Percentiles rank a stretch among this genome's conserved stretches.
Conservation (phyloP, 1,140 invertebrate genomes). For the Halictus rubicundus region DNA sequence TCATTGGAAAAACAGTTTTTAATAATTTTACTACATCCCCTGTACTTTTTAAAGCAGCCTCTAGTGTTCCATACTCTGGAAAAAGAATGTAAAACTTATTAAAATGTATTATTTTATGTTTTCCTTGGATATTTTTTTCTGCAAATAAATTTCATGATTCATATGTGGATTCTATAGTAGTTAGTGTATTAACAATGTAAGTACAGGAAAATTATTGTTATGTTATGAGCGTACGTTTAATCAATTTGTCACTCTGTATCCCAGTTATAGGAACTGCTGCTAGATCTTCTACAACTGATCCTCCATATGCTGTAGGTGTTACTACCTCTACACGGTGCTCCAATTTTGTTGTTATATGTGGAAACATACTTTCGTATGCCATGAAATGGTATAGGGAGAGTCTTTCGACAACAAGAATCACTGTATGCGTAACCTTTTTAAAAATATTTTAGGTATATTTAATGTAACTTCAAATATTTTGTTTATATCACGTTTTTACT, state of each 20-base stretch:
- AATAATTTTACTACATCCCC: constrained; percentile 86
- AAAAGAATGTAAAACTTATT: constrained; percentile 26
- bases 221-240: constrained; percentile 68
- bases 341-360: constrained; percentile 82
- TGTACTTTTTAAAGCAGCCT: constrained; percentile 84
- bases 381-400: constrained; percentile 87
- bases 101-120: not conserved
- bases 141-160: too few species aligned
- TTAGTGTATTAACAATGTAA: too few species aligned
- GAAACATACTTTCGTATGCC: constrained; percentile 83
- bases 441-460: too few species aligned
- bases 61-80: constrained; percentile 84
- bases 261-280: constrained; percentile 87
- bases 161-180: too few species aligned
- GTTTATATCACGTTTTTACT: not conserved
- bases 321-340: constrained; percentile 86
- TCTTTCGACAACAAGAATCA: constrained; percentile 89
- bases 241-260: constrained; percentile 84
- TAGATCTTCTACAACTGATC: constrained; percentile 88
- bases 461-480: too few species aligned
- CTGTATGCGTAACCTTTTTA: constrained; percentile 81
- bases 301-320: constrained; percentile 86
- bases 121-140: too few species aligned
- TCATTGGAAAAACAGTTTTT: constrained; percentile 82
- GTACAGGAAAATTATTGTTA: too few species aligned